Percentiles rank a stretch among this genome's conserved stretches.
Evolutionary conservation across 2,113 vertebrate species (phyloP).

Genomic region (Antechinus flavipes): DNA sequence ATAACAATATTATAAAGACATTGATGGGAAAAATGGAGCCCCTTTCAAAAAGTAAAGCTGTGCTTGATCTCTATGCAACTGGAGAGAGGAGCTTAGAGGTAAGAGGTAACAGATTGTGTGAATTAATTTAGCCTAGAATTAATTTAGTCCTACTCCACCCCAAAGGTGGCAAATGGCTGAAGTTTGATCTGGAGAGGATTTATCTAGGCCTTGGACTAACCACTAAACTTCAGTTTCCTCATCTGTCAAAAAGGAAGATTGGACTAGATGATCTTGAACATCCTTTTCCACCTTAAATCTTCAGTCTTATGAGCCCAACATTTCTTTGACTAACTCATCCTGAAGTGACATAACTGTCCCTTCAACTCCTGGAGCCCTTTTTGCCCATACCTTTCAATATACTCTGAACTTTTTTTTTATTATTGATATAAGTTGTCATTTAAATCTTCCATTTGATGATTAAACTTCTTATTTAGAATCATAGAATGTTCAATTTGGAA

Average conservation of each 20-base stretch:
- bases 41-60: not conserved
- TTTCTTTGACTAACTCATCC: not conserved
- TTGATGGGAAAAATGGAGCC: not conserved
- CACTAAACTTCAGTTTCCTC: not conserved
- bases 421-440: not conserved
- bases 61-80: not conserved
- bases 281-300: not conserved
- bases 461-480: not conserved
- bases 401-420: not conserved
- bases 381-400: not conserved
- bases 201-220: not conserved
- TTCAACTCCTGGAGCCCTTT: not conserved
- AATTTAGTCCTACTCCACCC: not conserved
- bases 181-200: not conserved
- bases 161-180: not conserved
- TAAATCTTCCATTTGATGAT: not conserved
- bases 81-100: slow-evolving; percentile 10
- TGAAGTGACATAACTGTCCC: not conserved
- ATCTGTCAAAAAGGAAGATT: not conserved
- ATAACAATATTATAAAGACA: slow-evolving; percentile 4
- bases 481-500: not conserved
- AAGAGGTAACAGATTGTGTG: slow-evolving; percentile 37
- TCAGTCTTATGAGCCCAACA: not conserved
- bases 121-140: slow-evolving; percentile 4
- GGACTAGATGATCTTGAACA: not conserved